Percentiles rank a stretch among this genome's conserved stretches.
Conservation (phyloP, 1,140 invertebrate species). For the Drosophila kurseongensis region DNA sequence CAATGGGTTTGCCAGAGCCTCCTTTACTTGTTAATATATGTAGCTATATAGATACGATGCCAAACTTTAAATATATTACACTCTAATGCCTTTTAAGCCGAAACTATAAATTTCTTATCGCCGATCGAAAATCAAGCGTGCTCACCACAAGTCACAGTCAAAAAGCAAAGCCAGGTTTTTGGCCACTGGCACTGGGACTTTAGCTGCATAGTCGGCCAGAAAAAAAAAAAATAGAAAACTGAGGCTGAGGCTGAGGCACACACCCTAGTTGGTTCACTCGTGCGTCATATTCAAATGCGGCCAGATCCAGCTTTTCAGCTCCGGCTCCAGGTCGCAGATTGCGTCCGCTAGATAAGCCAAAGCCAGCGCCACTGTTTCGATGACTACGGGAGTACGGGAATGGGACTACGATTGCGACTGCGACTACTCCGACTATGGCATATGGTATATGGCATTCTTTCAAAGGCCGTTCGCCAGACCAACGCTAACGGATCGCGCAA, state of each 20-base stretch:
- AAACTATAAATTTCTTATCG: constrained; percentile 82
- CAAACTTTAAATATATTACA: constrained; percentile 79
- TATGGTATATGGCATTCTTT: constrained; percentile 68
- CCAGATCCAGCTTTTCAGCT: constrained; percentile 23
- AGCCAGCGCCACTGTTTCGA: constrained; percentile 74
- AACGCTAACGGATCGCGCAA: constrained; percentile 56
- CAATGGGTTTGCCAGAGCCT: constrained; percentile 50
- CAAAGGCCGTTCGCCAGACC: constrained; percentile 64
- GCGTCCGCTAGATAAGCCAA: constrained; percentile 71
- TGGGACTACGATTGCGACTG: constrained; percentile 16
- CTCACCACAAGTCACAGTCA: constrained; percentile 64
- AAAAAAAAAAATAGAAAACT: neutral
- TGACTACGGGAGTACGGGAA: constrained; percentile 11
- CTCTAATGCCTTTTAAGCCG: constrained; percentile 81
- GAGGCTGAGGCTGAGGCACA: constrained; percentile 49
- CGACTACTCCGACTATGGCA: constrained; percentile 12
- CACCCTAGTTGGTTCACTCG: constrained; percentile 76
- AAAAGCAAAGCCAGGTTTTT: constrained; percentile 48
- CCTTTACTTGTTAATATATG: constrained; percentile 45
- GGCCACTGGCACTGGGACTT: constrained; percentile 44
- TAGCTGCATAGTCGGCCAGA: constrained; percentile 2
- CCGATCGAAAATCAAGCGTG: constrained; percentile 78
- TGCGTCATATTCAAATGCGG: constrained; percentile 80
- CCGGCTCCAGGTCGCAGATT: constrained; percentile 65
- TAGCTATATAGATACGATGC: constrained; percentile 63